phyloP scores from a whole-genome alignment of 2,113 vertebrate species.

The Vulpes lagopus region DNA sequence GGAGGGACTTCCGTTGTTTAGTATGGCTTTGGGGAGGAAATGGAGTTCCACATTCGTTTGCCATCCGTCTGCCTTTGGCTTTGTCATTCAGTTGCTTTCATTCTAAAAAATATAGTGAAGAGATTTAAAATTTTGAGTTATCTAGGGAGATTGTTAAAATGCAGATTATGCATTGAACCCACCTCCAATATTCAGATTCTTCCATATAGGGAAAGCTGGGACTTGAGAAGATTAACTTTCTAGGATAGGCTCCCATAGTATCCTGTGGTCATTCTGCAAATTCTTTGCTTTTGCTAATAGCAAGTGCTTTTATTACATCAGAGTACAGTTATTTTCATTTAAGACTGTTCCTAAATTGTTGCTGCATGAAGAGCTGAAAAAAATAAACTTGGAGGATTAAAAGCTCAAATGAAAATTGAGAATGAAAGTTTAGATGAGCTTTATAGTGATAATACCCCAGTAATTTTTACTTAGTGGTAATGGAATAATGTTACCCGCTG shows the following conservation, averaged over 20 bases:
- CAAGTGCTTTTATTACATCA: neutral
- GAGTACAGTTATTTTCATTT: neutral
- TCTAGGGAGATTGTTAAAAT: neutral
- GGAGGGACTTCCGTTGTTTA: neutral
- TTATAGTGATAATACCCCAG: neutral
- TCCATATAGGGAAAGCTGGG: neutral
- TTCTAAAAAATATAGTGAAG: neutral
- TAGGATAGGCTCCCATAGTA: neutral
- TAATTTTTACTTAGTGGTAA: neutral
- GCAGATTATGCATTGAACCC: neutral
- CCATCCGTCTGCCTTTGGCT: neutral
- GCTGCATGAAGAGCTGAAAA: neutral
- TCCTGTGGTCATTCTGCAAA: neutral
- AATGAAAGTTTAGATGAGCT: neutral
- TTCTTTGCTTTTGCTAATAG: neutral
- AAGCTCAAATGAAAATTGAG: neutral
- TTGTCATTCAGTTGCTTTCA: neutral
- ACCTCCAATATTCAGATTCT: neutral
- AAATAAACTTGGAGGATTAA: neutral
- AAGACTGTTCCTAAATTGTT: neutral
- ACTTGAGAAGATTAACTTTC: neutral
- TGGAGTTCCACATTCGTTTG: neutral
- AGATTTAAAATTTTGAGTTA: slow-evolving; percentile 18
- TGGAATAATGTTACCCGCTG: neutral
- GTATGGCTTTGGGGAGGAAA: neutral